Conservation (phyloP, 2,113 vertebrate genomes). For the Sander lucioperca region DNA sequence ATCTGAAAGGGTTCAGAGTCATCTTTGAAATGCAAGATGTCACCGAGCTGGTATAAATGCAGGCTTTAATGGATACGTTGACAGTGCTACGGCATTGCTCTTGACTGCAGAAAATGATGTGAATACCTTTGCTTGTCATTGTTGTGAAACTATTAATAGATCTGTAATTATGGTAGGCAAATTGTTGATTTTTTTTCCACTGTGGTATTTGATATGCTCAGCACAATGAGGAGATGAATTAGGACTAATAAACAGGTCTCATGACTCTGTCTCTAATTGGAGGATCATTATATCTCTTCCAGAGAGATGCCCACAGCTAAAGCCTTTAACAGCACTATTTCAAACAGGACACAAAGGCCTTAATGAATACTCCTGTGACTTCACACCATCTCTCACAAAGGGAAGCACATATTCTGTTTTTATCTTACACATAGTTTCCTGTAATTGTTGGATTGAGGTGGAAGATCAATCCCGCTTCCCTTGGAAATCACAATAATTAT, state of each 20-base stretch:
- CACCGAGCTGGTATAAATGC: constrained; percentile 79
- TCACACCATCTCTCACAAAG: constrained; percentile 72
- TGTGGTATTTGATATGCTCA: constrained; percentile 81
- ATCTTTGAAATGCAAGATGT: constrained; percentile 83
- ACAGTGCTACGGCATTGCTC: constrained; percentile 77
- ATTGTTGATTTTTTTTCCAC: constrained; percentile 75
- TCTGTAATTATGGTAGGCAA: constrained; percentile 82
- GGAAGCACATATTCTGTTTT: constrained; percentile 75
- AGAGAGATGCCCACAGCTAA: constrained; percentile 81
- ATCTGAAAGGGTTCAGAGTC: constrained; percentile 80
- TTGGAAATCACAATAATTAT: constrained; percentile 69
- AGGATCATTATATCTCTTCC: constrained; percentile 82
- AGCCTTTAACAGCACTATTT: constrained; percentile 78
- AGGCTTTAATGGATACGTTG: constrained; percentile 80
- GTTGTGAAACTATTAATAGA: constrained; percentile 86
- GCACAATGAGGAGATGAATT: constrained; percentile 84
- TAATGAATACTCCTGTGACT: constrained; percentile 88
- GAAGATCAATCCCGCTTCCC: constrained; percentile 55
- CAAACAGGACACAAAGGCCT: constrained; percentile 81
- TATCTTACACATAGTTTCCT: constrained; percentile 75
- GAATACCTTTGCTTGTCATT: constrained; percentile 79
- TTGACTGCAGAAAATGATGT: constrained; percentile 79
- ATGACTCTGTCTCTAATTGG: constrained; percentile 83
- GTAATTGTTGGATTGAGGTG: constrained; percentile 78
- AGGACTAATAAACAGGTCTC: constrained; percentile 85